A percentile compares a stretch with the other conserved stretches of the same genome.
Conservation (phyloP, 2,113 vertebrate species). For the Aptenodytes forsteri region DNA sequence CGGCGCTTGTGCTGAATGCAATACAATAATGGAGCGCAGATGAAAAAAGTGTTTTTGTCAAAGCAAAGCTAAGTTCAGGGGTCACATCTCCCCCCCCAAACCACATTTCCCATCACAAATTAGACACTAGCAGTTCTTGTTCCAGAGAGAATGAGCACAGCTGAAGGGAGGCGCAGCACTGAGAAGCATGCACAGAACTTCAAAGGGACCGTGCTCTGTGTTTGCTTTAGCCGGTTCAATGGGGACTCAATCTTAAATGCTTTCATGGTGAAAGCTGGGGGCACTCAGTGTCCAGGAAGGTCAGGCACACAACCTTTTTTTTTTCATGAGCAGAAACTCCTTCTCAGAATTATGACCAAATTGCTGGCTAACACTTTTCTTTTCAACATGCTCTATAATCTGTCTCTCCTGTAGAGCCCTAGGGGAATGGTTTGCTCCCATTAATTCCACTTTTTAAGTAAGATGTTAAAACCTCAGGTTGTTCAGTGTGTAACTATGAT, state of each 20-base stretch:
- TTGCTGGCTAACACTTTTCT: not conserved
- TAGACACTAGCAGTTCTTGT: not conserved
- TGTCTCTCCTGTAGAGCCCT: not conserved
- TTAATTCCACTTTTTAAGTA: not conserved
- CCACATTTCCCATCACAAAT: not conserved
- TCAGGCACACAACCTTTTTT: not conserved
- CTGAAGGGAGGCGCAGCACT: not conserved
- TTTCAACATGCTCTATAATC: not conserved
- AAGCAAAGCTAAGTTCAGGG: not conserved
- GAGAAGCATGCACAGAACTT: not conserved
- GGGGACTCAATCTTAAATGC: not conserved
- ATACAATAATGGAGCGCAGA: not conserved
- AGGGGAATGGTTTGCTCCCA: not conserved
- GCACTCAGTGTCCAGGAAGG: not conserved
- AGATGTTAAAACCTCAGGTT: not conserved
- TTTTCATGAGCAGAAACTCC: not conserved
- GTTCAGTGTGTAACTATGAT: not conserved
- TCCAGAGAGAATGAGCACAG: not conserved
- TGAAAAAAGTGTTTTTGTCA: not conserved
- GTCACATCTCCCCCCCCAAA: not conserved
- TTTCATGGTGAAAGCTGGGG: not conserved
- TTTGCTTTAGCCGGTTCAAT: not conserved
- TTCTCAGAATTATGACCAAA: not conserved
- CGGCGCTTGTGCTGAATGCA: accelerated
- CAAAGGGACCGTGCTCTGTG: not conserved